A percentile compares a stretch with the other conserved stretches of the same genome.
These are phyloP conservation scores for Metaphire vulgaris DNA, from an alignment of 1,140 invertebrate species.

Conservation along the genomic window DNA sequence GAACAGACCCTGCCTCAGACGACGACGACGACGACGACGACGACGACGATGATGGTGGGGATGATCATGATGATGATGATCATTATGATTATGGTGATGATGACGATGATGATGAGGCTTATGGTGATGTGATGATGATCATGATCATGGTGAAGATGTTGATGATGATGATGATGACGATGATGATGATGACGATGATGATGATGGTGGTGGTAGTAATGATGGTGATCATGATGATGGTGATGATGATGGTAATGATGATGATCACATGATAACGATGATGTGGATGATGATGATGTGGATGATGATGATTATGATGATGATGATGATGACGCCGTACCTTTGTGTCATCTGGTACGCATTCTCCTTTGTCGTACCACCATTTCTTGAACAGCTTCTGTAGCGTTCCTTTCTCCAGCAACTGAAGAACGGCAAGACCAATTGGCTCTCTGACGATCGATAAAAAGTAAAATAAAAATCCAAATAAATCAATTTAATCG, in stretches of 20 bases:
- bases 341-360: constrained; percentile 41
- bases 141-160: not conserved
- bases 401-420: constrained; percentile 87
- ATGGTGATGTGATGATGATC: too few relatives aligned
- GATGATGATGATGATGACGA: not conserved
- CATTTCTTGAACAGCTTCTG: constrained; percentile 91
- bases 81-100: too few relatives aligned
- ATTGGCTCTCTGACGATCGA: constrained; percentile 41
- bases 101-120: too few relatives aligned
- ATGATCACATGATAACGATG: too few relatives aligned
- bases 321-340: not conserved
- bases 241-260: too few relatives aligned
- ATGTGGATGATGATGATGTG: too few relatives aligned
- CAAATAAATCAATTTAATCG: too few relatives aligned
- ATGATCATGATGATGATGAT: too few relatives aligned
- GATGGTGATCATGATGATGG: too few relatives aligned
- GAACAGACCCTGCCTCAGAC: constrained; percentile 31
- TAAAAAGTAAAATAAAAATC: not conserved
- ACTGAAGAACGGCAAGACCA: constrained; percentile 71
- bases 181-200: not conserved
- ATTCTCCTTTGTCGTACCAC: constrained; percentile 95
- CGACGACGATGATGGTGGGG: too few relatives aligned
- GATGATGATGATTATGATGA: too few relatives aligned
- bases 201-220: too few relatives aligned
- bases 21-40: not conserved